Evolutionary conservation across 2,888 invertebrate genomes (phyloP).

Genomic region (Polydrusus tereticollis): DNA sequence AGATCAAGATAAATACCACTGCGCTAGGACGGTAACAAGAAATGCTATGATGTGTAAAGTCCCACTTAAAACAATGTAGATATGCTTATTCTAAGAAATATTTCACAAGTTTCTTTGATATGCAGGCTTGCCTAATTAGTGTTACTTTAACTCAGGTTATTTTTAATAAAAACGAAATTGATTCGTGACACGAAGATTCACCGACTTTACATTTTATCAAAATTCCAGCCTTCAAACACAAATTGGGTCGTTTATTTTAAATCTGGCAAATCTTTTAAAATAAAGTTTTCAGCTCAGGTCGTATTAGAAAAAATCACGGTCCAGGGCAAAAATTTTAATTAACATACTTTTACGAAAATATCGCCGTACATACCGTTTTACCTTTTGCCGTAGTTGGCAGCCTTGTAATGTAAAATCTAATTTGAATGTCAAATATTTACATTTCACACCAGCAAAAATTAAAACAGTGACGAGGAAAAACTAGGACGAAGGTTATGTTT

Average conservation of each 20-base stretch:
- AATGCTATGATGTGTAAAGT: no score
- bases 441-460: constrained; percentile 26
- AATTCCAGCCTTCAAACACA: neutral
- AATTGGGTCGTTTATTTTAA: neutral
- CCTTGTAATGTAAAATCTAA: constrained; percentile 19
- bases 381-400: constrained; percentile 28
- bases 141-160: no score
- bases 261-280: neutral
- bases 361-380: constrained; percentile 16
- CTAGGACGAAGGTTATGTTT: constrained; percentile 17
- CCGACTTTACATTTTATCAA: neutral
- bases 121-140: no score
- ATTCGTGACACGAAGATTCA: no score
- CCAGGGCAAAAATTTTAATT: constrained; percentile 32
- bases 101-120: no score
- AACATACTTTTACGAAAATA: constrained; percentile 20
- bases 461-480: neutral
- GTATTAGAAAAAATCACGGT: constrained; percentile 2
- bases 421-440: constrained; percentile 39
- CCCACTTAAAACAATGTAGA: no score
- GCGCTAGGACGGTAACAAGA: no score
- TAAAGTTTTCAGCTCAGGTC: neutral
- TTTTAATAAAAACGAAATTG: no score
- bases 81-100: no score
- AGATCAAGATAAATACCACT: no score